Evolutionary conservation across 2,113 vertebrate species (phyloP).

Genomic region (Ranitomeya imitator): DNA sequence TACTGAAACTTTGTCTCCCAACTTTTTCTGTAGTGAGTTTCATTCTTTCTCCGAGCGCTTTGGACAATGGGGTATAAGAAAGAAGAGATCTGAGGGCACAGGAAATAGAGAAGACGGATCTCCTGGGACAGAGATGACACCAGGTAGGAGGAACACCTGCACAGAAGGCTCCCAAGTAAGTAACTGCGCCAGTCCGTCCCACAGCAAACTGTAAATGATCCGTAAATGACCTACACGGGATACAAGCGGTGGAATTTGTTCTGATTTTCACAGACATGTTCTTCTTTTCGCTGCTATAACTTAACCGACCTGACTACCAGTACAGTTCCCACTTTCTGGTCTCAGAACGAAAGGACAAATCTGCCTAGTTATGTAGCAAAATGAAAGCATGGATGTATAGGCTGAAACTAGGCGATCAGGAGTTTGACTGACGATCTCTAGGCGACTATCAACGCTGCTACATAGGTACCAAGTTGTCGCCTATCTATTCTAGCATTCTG

Average conservation of each 20-base stretch:
- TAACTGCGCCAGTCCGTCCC: neutral
- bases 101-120: neutral
- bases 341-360: neutral
- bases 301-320: neutral
- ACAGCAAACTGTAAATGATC: neutral
- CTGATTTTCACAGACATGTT: too few relatives aligned
- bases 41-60: neutral
- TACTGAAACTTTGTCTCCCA: neutral
- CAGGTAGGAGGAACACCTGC: neutral
- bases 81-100: neutral
- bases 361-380: neutral
- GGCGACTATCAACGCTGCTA: neutral
- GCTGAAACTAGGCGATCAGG: neutral
- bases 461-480: neutral
- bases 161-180: constrained; percentile 1
- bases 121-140: constrained; percentile 17
- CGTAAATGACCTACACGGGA: too few relatives aligned
- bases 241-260: too few relatives aligned
- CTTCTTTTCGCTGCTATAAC: too few relatives aligned
- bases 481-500: neutral
- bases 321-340: neutral
- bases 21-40: neutral
- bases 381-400: neutral
- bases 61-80: neutral
- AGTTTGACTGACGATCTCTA: neutral